Evolutionary conservation across 1,140 invertebrate species (phyloP).

Genomic region (Caenorhabditis remanei): DNA sequence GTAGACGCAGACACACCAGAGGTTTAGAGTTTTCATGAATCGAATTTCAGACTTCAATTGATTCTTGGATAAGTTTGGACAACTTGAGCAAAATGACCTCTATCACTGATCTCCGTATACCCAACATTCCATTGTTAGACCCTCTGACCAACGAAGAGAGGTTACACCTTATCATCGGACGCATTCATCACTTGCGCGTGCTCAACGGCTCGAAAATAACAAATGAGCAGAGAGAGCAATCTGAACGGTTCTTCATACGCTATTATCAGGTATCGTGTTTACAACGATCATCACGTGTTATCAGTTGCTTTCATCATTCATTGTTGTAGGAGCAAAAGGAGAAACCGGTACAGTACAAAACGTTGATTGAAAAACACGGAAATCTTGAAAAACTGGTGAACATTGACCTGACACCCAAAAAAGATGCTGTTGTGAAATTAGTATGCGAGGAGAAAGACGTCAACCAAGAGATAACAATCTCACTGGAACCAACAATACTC

Average conservation of each 20-base stretch:
- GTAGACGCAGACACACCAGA: not conserved
- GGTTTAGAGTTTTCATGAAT: not conserved
- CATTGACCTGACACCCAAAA: conserved; percentile 65
- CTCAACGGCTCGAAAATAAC: conserved; percentile 89
- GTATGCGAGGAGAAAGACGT: conserved; percentile 64
- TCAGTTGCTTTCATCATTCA: not conserved
- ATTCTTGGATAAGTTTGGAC: conserved; percentile 56
- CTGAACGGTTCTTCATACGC: conserved; percentile 91
- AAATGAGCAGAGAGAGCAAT: conserved; percentile 87
- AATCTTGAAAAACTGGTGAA: conserved; percentile 65
- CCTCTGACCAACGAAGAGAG: conserved; percentile 89
- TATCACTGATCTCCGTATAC: conserved; percentile 61
- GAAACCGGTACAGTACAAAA: conserved; percentile 64
- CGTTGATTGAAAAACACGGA: conserved; percentile 65
- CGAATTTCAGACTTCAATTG: conserved; percentile 51
- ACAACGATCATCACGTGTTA: not conserved
- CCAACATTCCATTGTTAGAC: conserved; percentile 78
- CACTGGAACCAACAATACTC: conserved; percentile 59
- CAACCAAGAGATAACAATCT: conserved; percentile 56
- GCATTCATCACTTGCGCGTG: conserved; percentile 87
- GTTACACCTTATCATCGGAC: conserved; percentile 87
- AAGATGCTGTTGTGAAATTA: conserved; percentile 57
- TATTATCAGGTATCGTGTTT: conserved; percentile 85
- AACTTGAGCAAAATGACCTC: conserved; percentile 52
- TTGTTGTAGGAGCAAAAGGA: conserved; percentile 66